Evolutionary conservation across 2,113 vertebrate genomes (phyloP).

Genomic region (Nibea coibor): DNA sequence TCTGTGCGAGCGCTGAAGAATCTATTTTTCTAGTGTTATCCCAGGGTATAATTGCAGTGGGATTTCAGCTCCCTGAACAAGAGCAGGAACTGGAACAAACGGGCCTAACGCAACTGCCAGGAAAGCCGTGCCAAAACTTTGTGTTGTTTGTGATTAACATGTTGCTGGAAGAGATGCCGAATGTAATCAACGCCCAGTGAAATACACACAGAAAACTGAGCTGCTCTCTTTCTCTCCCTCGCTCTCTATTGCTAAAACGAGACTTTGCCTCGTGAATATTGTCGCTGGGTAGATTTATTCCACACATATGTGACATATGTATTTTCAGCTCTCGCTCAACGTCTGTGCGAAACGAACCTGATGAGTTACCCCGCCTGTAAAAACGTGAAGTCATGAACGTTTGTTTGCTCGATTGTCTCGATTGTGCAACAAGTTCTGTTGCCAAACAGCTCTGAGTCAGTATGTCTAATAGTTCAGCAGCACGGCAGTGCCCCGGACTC

Average conservation of each 20-base stretch:
- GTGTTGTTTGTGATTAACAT: conserved; percentile 69
- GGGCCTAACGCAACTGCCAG: conserved; percentile 48
- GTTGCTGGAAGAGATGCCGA: conserved; percentile 49
- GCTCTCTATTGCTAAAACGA: not conserved
- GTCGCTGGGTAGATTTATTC: not conserved
- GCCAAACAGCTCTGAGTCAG: conserved; percentile 65
- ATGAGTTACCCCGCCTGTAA: not conserved
- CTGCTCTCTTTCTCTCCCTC: conserved; percentile 9
- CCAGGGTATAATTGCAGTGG: conserved; percentile 65
- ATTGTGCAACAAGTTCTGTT: conserved; percentile 69
- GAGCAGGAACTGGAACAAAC: conserved; percentile 67
- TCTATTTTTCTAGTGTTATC: conserved; percentile 43
- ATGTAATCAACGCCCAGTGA: conserved; percentile 50
- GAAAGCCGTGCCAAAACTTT: conserved; percentile 58
- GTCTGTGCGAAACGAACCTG: not conserved
- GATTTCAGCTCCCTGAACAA: conserved; percentile 61
- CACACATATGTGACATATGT: not conserved
- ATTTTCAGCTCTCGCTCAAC: not conserved
- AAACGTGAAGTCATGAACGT: conserved; percentile 21
- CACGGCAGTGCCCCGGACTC: conserved; percentile 56
- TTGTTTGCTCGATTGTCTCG: conserved; percentile 28
- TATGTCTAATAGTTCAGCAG: conserved; percentile 48
- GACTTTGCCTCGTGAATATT: conserved; percentile 10
- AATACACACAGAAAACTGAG: conserved; percentile 30
- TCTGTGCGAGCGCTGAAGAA: conserved; percentile 12